Evolutionary conservation across 1,140 invertebrate species (phyloP).

Genomic region (Musca vetustissima): DNA sequence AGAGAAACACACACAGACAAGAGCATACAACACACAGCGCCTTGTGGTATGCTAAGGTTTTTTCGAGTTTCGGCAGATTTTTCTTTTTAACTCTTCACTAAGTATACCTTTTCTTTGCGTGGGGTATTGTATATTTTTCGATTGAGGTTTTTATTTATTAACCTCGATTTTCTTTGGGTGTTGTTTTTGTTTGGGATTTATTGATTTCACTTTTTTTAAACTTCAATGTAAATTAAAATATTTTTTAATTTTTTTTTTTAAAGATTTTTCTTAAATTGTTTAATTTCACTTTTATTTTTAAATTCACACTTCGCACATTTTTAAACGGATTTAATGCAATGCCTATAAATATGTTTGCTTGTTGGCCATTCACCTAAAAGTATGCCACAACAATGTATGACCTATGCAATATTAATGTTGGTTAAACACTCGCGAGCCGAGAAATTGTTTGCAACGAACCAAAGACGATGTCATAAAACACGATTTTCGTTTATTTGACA

Average conservation of each 20-base stretch:
- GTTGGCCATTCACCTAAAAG: not conserved
- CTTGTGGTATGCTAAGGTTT: slow-evolving; percentile 16
- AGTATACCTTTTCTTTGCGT: not conserved
- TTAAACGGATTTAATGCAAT: not conserved
- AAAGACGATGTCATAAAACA: too few species aligned
- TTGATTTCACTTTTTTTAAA: not conserved
- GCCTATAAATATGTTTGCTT: not conserved
- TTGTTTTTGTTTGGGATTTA: not conserved
- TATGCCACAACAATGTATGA: slow-evolving; percentile 2
- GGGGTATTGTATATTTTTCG: not conserved
- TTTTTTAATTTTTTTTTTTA: too few species aligned
- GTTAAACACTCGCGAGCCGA: too few species aligned
- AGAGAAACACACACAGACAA: not conserved
- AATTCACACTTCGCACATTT: not conserved
- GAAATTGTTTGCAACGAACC: too few species aligned
- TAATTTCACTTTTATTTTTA: too few species aligned
- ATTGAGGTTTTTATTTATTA: not conserved
- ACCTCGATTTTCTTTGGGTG: not conserved
- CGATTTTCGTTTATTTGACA: too few species aligned
- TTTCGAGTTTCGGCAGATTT: too few species aligned
- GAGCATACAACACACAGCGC: not conserved
- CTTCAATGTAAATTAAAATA: too few species aligned
- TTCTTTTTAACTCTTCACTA: not conserved
- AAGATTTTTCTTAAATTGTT: too few species aligned
- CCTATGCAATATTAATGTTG: too few species aligned